Conservation (phyloP, 2,113 vertebrate species). For the Colossoma macropomum region DNA sequence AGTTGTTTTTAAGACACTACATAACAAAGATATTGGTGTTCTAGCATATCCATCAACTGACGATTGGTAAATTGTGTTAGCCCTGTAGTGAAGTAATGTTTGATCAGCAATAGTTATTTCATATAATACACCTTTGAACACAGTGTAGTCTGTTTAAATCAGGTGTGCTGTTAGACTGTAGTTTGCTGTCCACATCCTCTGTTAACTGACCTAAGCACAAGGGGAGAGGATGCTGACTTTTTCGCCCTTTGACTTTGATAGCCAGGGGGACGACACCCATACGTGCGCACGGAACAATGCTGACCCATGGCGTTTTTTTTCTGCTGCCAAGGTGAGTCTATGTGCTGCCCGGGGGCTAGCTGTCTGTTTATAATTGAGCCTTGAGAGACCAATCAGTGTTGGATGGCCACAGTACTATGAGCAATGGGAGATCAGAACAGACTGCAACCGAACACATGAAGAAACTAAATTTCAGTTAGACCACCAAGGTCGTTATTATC, state of each 20-base stretch:
- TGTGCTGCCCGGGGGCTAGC: conserved; percentile 17
- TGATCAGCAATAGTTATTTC: no score
- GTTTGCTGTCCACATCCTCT: conserved; percentile 29
- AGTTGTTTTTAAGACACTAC: background rate
- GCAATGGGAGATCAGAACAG: background rate
- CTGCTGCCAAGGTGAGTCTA: conserved; percentile 35
- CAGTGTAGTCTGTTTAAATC: conserved; percentile 5
- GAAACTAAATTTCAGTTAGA: background rate
- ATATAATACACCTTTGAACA: background rate
- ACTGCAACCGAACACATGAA: background rate
- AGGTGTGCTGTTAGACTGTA: conserved; percentile 11
- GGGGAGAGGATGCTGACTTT: conserved; percentile 53
- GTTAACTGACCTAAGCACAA: conserved; percentile 39
- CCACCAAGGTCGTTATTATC: background rate
- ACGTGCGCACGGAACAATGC: conserved; percentile 42
- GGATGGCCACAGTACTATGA: background rate
- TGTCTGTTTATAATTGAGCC: conserved; percentile 29
- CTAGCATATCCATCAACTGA: background rate
- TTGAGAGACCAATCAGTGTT: conserved; percentile 11
- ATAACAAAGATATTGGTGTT: background rate
- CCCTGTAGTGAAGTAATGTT: no score
- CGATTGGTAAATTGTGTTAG: no score
- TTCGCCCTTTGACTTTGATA: conserved; percentile 51
- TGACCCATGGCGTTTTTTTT: conserved; percentile 38
- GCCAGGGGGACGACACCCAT: conserved; percentile 14